phyloP scores from a whole-genome alignment of 2,113 vertebrate genomes.

The Urocitellus parryii region DNA sequence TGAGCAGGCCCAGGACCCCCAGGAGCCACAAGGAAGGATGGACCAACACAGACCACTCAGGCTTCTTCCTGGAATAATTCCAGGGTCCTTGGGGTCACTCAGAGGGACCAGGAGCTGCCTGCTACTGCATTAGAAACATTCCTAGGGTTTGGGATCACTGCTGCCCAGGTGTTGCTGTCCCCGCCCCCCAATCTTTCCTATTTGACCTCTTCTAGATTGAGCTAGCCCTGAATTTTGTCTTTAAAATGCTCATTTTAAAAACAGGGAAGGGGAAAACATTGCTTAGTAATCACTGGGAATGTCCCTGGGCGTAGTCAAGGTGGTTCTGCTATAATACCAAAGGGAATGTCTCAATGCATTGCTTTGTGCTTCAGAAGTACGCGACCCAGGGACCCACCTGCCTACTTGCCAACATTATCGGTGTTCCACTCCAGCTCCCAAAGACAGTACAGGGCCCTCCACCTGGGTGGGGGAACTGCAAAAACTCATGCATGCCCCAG shows the following conservation, averaged over 20 bases:
- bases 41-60: background rate
- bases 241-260: background rate
- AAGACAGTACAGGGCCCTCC: background rate
- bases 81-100: background rate
- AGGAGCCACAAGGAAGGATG: background rate
- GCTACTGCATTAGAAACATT: background rate
- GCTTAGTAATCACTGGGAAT: background rate
- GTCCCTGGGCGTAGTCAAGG: background rate
- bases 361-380: background rate
- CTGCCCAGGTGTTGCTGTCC: too few species aligned
- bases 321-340: background rate
- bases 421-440: fast-evolving
- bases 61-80: background rate
- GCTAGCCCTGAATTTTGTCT: background rate
- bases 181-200: background rate
- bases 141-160: background rate
- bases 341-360: too few species aligned
- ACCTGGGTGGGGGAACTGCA: background rate
- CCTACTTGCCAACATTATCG: background rate
- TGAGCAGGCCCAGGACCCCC: background rate
- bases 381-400: background rate
- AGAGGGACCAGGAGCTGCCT: background rate
- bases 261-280: background rate
- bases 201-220: background rate
- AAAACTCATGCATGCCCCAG: background rate